Evolutionary conservation across 2,888 invertebrate genomes (phyloP).

Genomic region (Cactoblastis cactorum): DNA sequence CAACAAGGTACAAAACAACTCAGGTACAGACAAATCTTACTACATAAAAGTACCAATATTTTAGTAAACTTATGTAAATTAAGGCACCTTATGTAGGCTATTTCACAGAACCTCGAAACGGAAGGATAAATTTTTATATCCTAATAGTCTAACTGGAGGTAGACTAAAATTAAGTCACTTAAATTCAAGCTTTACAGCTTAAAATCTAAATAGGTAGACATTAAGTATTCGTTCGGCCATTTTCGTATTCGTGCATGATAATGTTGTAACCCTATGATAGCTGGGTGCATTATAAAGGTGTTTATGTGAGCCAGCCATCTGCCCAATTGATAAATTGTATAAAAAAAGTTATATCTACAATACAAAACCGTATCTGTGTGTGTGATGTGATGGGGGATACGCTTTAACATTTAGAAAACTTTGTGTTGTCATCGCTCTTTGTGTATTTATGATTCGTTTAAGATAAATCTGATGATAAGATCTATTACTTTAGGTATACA

Average conservation of each 20-base stretch:
- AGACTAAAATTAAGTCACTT: no score
- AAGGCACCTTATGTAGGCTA: no score
- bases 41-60: no score
- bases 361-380: slow-evolving; percentile 30
- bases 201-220: background rate
- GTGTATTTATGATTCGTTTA: slow-evolving; percentile 1
- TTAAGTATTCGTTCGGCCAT: slow-evolving; percentile 38
- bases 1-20: no score
- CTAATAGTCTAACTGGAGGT: no score
- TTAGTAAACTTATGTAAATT: no score
- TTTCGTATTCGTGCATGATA: slow-evolving; percentile 58
- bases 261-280: slow-evolving; percentile 69
- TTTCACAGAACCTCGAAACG: no score
- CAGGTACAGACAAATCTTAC: no score
- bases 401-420: slow-evolving; percentile 23
- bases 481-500: no score
- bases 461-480: no score
- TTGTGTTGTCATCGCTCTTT: slow-evolving; percentile 19
- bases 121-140: no score
- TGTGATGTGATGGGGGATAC: slow-evolving; percentile 38
- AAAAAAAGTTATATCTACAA: slow-evolving; percentile 61
- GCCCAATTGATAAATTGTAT: slow-evolving; percentile 73
- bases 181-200: no score
- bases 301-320: slow-evolving; percentile 71
- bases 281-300: slow-evolving; percentile 68